Conservation (phyloP, 2,888 invertebrate genomes). For the Girardia tigrina region DNA sequence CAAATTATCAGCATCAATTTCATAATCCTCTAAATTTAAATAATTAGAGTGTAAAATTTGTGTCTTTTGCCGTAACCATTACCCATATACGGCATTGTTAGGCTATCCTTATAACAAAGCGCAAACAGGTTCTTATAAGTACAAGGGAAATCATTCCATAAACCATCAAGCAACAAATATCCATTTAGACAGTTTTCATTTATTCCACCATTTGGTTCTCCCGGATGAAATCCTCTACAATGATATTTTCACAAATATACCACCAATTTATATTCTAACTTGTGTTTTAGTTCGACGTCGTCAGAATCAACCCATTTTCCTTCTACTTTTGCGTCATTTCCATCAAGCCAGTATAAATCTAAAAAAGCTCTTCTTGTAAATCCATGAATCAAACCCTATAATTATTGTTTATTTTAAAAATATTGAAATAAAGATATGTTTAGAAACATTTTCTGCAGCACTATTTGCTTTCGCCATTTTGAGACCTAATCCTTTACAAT, state of each 20-base stretch:
- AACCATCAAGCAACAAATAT: neutral
- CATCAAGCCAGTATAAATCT: constrained; percentile 4
- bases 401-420: neutral
- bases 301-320: neutral
- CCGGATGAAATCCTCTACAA: neutral
- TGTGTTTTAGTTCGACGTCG: neutral
- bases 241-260: neutral
- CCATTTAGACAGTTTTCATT: constrained; percentile 15
- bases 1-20: neutral
- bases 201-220: constrained; percentile 7
- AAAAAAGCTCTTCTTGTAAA: neutral
- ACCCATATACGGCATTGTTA: neutral
- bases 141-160: neutral
- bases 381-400: neutral
- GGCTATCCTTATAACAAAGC: neutral
- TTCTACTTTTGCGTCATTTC: neutral
- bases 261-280: neutral
- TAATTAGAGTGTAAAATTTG: neutral
- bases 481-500: neutral
- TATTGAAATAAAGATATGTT: neutral
- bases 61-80: neutral
- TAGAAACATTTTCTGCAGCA: neutral
- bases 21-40: neutral
- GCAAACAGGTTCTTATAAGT: neutral
- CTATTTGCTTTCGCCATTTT: neutral